Conservation (phyloP, 2,113 vertebrate species). For the Terrapene triunguis region DNA sequence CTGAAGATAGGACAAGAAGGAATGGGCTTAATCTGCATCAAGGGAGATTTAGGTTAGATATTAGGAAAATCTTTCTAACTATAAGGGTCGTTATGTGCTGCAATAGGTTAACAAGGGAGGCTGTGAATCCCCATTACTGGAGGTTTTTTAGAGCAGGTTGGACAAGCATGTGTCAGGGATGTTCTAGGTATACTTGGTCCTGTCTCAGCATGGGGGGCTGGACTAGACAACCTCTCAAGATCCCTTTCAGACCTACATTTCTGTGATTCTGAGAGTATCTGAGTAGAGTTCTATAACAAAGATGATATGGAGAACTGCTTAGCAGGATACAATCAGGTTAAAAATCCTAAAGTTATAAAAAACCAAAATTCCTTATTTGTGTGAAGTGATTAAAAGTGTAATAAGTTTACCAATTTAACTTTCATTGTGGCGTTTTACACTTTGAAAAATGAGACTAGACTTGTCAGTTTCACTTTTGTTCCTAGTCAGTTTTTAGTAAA, state of each 20-base stretch:
- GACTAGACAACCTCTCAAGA: background rate
- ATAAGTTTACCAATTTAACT: background rate
- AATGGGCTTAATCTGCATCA: background rate
- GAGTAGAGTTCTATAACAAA: background rate
- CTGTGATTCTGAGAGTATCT: background rate
- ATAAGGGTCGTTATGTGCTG: background rate
- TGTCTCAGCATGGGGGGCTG: too few relatives aligned
- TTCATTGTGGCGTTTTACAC: background rate
- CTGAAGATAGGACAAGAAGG: background rate
- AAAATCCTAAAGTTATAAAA: background rate
- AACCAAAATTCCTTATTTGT: background rate
- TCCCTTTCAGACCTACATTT: background rate
- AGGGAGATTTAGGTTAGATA: background rate
- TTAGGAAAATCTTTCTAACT: background rate
- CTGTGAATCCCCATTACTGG: background rate
- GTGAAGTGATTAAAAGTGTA: background rate
- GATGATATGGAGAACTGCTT: background rate
- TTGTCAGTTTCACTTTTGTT: background rate
- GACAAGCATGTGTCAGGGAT: too few relatives aligned
- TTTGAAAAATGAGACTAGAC: background rate
- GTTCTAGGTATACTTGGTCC: too few relatives aligned
- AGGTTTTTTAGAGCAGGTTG: background rate
- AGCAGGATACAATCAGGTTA: background rate
- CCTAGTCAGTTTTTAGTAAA: background rate
- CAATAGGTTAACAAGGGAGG: background rate